These are phyloP conservation scores for Escarpia spicata DNA, from an alignment of 2,888 invertebrate species.

Conservation along the genomic window DNA sequence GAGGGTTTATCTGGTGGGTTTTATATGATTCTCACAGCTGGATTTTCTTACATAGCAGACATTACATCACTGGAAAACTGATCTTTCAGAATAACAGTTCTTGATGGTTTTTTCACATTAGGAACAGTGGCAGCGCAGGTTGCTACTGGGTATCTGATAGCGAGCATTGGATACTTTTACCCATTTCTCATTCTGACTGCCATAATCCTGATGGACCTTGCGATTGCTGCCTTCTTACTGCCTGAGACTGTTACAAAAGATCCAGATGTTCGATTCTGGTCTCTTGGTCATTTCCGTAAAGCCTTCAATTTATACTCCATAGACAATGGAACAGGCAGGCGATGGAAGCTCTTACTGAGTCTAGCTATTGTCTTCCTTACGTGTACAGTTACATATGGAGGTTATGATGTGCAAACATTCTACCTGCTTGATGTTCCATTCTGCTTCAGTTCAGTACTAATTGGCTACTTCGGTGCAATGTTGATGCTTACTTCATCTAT, in stretches of 20 bases:
- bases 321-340: background rate
- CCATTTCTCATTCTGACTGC: constrained; percentile 3
- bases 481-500: background rate
- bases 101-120: background rate
- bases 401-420: background rate
- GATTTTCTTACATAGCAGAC: background rate
- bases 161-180: background rate
- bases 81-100: background rate
- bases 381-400: background rate
- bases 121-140: background rate
- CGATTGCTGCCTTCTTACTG: background rate
- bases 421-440: background rate
- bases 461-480: background rate
- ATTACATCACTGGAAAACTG: background rate
- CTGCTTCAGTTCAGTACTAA: background rate
- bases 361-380: background rate
- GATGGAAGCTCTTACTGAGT: background rate
- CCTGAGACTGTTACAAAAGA: background rate
- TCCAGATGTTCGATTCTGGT: background rate
- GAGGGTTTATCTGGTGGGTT: background rate
- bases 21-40: background rate
- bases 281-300: background rate
- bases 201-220: background rate
- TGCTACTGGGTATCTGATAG: background rate
- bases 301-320: background rate